These are phyloP conservation scores for Mastomys coucha DNA, from an alignment of 2,113 vertebrate genomes.

Conservation along the genomic window DNA sequence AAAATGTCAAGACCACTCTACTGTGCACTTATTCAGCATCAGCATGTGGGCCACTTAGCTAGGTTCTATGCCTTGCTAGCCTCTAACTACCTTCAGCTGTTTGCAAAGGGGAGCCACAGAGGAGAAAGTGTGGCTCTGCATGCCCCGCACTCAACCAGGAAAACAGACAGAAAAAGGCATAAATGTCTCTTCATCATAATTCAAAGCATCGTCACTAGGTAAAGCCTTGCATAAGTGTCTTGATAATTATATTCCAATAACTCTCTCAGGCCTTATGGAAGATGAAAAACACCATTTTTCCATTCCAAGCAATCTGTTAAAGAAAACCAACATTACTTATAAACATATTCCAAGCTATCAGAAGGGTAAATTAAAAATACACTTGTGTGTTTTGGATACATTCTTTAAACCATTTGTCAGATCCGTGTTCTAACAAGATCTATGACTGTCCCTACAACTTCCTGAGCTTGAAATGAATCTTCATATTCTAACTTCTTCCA, in stretches of 20 bases:
- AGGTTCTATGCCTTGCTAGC: neutral
- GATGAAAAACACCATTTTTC: constrained; percentile 69
- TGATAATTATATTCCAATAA: constrained; percentile 72
- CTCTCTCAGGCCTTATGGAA: constrained; percentile 47
- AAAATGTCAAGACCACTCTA: constrained; percentile 62
- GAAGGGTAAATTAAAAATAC: constrained; percentile 78
- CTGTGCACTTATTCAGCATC: neutral
- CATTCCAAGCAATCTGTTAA: constrained; percentile 78
- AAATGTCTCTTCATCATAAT: constrained; percentile 10
- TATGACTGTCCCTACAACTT: constrained; percentile 67
- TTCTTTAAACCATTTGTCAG: constrained; percentile 76
- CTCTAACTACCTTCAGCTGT: neutral
- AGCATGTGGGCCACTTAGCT: constrained; percentile 31
- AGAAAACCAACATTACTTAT: constrained; percentile 72
- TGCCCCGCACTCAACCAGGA: neutral
- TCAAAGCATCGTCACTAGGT: constrained; percentile 20
- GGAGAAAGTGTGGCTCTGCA: neutral
- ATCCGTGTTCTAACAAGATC: constrained; percentile 65
- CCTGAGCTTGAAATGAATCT: constrained; percentile 65
- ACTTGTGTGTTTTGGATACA: constrained; percentile 67
- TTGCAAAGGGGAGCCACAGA: constrained; percentile 2
- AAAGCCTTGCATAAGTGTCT: constrained; percentile 18
- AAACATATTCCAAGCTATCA: constrained; percentile 78
- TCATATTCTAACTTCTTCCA: constrained; percentile 50
- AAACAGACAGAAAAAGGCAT: neutral